Evolutionary conservation across 2,113 vertebrate genomes (phyloP).

Genomic region (Pseudonaja textilis): DNA sequence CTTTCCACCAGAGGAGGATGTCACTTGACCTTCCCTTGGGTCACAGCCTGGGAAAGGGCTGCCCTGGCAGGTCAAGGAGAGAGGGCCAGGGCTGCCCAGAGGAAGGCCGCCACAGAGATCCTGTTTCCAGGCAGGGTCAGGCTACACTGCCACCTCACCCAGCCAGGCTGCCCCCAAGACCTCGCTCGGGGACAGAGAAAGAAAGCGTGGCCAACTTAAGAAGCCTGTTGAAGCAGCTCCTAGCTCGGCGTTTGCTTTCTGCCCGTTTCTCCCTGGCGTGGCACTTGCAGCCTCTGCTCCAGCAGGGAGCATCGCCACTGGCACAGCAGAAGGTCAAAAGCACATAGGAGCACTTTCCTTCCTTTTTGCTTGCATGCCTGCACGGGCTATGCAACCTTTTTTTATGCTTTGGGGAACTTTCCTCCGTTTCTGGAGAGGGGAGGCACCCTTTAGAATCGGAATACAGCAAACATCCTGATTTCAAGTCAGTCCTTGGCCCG

Average conservation of each 20-base stretch:
- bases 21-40: background rate
- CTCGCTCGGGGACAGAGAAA: background rate
- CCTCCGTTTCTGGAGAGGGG: background rate
- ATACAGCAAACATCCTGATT: background rate
- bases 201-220: background rate
- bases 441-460: background rate
- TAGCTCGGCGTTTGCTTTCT: background rate
- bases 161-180: background rate
- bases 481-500: background rate
- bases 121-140: background rate
- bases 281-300: background rate
- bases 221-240: background rate
- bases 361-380: background rate
- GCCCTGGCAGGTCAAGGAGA: background rate
- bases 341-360: background rate
- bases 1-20: slow-evolving; percentile 22
- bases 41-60: background rate
- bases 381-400: background rate
- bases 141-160: background rate
- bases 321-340: background rate
- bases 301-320: background rate
- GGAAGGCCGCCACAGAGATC: background rate
- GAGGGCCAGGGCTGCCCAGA: background rate
- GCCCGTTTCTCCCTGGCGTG: background rate
- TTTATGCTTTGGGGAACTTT: background rate